phyloP scores from a whole-genome alignment of 2,113 vertebrate species.

The Ciconia maguari region DNA sequence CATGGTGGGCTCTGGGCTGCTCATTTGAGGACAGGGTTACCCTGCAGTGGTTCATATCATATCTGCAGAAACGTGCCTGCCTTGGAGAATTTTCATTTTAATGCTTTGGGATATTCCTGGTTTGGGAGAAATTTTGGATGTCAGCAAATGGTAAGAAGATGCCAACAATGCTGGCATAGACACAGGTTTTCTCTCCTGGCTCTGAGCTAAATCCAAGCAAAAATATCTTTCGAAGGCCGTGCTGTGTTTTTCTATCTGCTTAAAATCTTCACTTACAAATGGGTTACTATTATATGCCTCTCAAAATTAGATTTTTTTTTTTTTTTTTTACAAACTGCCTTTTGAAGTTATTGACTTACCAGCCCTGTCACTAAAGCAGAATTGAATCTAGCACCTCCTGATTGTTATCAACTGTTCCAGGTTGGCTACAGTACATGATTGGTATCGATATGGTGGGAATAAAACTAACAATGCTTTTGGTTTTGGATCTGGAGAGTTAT shows the following conservation, averaged over 20 bases:
- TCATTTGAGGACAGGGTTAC: fast-evolving
- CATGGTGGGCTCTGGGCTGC: not conserved
- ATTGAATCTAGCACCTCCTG: conserved; percentile 50
- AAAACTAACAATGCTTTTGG: conserved; percentile 55
- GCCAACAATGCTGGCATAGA: not conserved
- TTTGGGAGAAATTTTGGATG: not conserved
- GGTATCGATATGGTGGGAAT: conserved; percentile 62
- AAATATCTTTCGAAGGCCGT: not conserved
- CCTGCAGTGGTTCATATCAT: not conserved
- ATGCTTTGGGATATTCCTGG: not conserved
- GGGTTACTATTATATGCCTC: not conserved
- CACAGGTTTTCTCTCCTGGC: not conserved
- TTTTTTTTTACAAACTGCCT: not conserved
- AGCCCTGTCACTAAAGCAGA: conserved; percentile 46
- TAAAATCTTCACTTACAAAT: conserved; percentile 29
- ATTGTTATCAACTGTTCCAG: conserved; percentile 52
- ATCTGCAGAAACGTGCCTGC: not conserved
- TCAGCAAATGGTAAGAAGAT: not conserved
- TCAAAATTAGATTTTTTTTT: not conserved
- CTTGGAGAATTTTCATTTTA: not conserved
- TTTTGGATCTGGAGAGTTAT: conserved; percentile 28
- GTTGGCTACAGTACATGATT: conserved; percentile 59
- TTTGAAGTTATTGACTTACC: conserved; percentile 51
- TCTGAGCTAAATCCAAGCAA: not conserved
- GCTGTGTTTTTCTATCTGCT: not conserved